Percentiles rank a stretch among this genome's conserved stretches.
Evolutionary conservation across 2,113 vertebrate genomes (phyloP).

Genomic region (Prionailurus bengalensis): DNA sequence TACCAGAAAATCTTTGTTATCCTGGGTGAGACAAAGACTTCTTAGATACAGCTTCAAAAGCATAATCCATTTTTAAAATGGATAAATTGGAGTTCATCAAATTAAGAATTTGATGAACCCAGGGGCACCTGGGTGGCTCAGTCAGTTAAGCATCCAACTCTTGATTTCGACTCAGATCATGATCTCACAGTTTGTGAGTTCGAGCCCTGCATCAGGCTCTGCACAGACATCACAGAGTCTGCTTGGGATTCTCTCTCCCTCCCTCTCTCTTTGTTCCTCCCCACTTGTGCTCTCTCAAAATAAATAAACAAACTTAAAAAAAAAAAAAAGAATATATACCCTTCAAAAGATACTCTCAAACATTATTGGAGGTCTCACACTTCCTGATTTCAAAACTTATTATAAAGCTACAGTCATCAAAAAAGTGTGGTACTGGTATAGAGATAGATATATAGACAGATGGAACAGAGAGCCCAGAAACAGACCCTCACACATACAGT

Average conservation of each 20-base stretch:
- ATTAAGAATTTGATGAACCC: not conserved
- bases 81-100: not conserved
- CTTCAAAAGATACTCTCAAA: constrained; percentile 18
- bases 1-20: not conserved
- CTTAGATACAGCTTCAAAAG: constrained; percentile 6
- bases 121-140: not conserved
- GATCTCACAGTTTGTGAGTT: too few species aligned
- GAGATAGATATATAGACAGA: not conserved
- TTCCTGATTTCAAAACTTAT: not conserved
- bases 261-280: too few species aligned
- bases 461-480: not conserved
- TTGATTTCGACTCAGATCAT: too few species aligned
- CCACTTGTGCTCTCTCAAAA: too few species aligned
- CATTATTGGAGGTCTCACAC: not conserved
- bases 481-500: not conserved
- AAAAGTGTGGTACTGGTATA: not conserved
- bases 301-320: too few species aligned
- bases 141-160: too few species aligned
- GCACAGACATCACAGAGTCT: too few species aligned
- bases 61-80: not conserved
- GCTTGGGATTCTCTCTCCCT: too few species aligned
- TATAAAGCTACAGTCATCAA: not conserved
- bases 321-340: not conserved
- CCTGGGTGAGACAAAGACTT: not conserved
- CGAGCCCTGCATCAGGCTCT: too few species aligned